Base-by-base conservation (phyloP, 2,888 invertebrate species). In the Spicauda simplicius region DNA sequence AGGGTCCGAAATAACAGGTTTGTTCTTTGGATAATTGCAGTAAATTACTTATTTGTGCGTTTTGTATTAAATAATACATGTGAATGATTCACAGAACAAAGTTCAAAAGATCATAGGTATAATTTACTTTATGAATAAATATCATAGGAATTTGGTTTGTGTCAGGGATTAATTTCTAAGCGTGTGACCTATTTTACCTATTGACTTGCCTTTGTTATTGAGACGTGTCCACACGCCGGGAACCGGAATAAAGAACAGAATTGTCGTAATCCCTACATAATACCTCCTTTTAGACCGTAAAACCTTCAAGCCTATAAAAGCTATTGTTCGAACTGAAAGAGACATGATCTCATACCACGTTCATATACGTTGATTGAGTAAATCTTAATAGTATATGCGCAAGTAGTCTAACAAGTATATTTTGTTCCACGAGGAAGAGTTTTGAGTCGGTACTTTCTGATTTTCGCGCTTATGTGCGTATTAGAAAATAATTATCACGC, bases 141-240 rank as follows among this genome's bases (percentile, higher is more conserved):
- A n/a, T 10, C 18, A 30, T 20, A 8, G 18, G 18, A 30, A 3
- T 57, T 37, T 59, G n/a, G 8, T 20, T 59, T 48, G 25, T 45
- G 25, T 37, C 37, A 25, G 19, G 63, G 30, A 63, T 54, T 55
- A 55, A 56, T 48, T 61, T 61, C 6, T 55, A 50, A 61, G 30
- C 52, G 52, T 60, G 70, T 61, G 59, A 64, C 64, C 64, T 64
- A 58, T 54, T 55, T 61, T 69, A 50, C 68, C 56, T 62, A 52
- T 67, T 67, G 67, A 20, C 72, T 45, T 75, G 25, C 55, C 72
- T 73, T 71, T 67, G 67, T 74, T 72, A 70, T 72, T 72, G 71
- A 76, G 76, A 87, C 91, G 91, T 91, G 91, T 86, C 85, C 74
- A 76, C 77, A 76, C 78, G 76, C 72, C 87, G 88, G 78, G 88